A percentile compares a stretch with the other conserved stretches of the same genome.
Evolutionary conservation across 1,140 invertebrate genomes (phyloP).

Genomic region (Ostrea denselamellosa): DNA sequence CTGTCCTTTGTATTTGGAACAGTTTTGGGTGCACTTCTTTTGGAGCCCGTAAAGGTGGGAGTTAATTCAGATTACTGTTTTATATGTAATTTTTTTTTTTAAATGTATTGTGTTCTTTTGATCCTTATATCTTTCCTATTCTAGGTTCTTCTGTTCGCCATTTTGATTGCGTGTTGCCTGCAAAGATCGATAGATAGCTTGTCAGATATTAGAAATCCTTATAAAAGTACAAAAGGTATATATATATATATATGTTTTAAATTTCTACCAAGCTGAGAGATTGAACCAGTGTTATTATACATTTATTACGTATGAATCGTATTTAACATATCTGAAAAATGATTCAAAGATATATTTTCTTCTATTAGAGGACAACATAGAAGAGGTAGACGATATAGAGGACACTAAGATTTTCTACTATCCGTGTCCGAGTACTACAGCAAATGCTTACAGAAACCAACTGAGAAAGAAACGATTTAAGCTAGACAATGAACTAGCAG

Average conservation of each 20-base stretch:
- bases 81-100: no score
- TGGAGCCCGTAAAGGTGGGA: constrained; percentile 55
- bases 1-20: constrained; percentile 49
- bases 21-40: constrained; percentile 30
- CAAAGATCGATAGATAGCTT: background rate
- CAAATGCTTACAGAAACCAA: background rate
- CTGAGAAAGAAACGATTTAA: constrained; percentile 7
- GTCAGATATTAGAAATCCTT: background rate
- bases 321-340: background rate
- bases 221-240: background rate
- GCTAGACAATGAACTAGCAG: constrained; percentile 6
- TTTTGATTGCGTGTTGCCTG: background rate
- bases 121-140: background rate
- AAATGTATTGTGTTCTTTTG: background rate
- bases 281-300: no score
- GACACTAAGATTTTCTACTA: constrained; percentile 1
- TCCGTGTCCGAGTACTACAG: constrained; percentile 10
- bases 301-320: no score
- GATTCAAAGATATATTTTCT: background rate
- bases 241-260: background rate
- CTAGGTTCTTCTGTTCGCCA: background rate
- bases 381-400: background rate
- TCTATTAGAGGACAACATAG: background rate
- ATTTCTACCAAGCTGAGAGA: background rate
- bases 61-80: no score